These are phyloP conservation scores for Dichetophora obliterata DNA, from an alignment of 2,888 invertebrate species.

Conservation along the genomic window DNA sequence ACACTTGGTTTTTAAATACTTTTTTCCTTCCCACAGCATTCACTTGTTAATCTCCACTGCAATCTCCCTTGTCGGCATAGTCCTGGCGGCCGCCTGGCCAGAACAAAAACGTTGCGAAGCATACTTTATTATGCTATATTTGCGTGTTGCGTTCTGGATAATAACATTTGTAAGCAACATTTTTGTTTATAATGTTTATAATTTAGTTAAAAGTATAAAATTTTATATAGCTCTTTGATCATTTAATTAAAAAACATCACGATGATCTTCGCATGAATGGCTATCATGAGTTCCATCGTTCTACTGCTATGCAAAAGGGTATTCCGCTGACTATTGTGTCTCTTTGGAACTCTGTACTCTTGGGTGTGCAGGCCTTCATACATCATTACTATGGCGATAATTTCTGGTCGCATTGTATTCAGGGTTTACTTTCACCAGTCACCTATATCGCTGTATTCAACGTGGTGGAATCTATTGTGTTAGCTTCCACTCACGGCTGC, in stretches of 20 bases:
- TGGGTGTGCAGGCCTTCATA: slow-evolving; percentile 73
- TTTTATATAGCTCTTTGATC: slow-evolving; percentile 72
- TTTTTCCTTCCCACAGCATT: slow-evolving; percentile 52
- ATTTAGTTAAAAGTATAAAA: slow-evolving; percentile 13
- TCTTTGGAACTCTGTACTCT: slow-evolving; percentile 74
- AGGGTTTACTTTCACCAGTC: slow-evolving; percentile 72
- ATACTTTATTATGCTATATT: slow-evolving; percentile 74
- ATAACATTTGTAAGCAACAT: slow-evolving; percentile 71
- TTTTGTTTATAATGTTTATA: not conserved
- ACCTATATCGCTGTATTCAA: slow-evolving; percentile 74
- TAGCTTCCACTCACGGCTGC: slow-evolving; percentile 70
- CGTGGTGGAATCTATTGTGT: slow-evolving; percentile 71
- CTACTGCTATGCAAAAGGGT: slow-evolving; percentile 73
- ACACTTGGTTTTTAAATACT: not conserved
- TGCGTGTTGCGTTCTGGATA: slow-evolving; percentile 74
- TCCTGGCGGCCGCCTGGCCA: slow-evolving; percentile 59
- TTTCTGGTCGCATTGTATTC: slow-evolving; percentile 72
- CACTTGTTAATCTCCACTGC: slow-evolving; percentile 64
- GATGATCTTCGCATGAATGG: slow-evolving; percentile 75
- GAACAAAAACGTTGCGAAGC: slow-evolving; percentile 71
- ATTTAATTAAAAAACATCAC: slow-evolving; percentile 74
- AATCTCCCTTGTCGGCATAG: slow-evolving; percentile 65
- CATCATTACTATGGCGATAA: slow-evolving; percentile 73
- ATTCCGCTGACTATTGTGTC: slow-evolving; percentile 76
- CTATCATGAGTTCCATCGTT: slow-evolving; percentile 78